A percentile compares a stretch with the other conserved stretches of the same genome.
These are phyloP conservation scores for Sardina pilchardus DNA, from an alignment of 2,113 vertebrate genomes.

Conservation along the genomic window DNA sequence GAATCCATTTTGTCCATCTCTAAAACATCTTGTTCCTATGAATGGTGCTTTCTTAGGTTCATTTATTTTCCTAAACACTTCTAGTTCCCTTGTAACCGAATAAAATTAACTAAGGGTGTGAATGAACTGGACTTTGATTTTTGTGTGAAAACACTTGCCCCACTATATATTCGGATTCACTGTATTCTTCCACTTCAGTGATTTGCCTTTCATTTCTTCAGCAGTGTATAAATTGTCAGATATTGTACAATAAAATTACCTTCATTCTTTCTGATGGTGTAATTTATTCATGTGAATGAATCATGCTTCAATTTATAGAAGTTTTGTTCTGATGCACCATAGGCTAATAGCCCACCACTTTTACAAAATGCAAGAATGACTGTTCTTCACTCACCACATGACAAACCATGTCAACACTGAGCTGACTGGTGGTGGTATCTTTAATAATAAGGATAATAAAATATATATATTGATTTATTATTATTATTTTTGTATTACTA, in stretches of 20 bases:
- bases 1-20: background rate
- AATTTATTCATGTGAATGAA: background rate
- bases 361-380: background rate
- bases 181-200: background rate
- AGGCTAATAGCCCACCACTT: too few species aligned
- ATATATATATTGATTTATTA: too few species aligned
- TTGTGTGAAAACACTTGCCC: background rate
- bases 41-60: background rate
- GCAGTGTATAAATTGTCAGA: background rate
- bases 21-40: background rate
- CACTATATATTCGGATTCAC: background rate
- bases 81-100: background rate
- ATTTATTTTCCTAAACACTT: background rate
- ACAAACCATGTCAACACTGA: too few species aligned
- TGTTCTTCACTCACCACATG: too few species aligned
- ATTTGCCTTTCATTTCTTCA: background rate
- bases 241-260: background rate
- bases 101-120: background rate
- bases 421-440: too few species aligned
- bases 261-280: background rate
- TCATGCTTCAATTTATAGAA: too few species aligned
- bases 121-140: background rate
- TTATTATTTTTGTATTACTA: too few species aligned
- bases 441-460: too few species aligned
- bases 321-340: too few species aligned